Evolutionary conservation across 2,113 vertebrate genomes (phyloP).

Genomic region (Rhinopomastus cyanomelas): DNA sequence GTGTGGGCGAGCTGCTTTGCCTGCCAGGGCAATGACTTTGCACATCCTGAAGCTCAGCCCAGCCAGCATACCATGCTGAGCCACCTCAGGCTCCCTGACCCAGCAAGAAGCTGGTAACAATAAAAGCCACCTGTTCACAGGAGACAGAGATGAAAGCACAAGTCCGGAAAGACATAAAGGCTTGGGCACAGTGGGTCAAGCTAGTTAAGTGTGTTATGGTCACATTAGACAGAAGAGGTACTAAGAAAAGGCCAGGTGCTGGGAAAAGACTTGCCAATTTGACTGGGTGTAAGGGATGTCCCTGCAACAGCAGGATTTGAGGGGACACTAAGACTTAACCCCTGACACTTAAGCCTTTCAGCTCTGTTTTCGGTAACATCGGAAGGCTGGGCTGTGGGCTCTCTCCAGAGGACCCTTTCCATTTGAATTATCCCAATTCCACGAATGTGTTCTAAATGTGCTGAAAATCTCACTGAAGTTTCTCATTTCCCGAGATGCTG

Average conservation of each 20-base stretch:
- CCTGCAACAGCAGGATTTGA: background rate
- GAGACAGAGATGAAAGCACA: background rate
- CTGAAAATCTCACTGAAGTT: background rate
- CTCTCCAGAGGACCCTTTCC: background rate
- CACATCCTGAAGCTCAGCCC: background rate
- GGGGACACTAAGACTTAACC: background rate
- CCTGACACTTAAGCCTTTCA: background rate
- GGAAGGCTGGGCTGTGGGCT: accelerated
- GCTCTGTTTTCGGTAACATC: background rate
- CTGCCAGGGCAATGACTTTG: background rate
- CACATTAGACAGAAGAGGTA: background rate
- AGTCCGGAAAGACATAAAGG: background rate
- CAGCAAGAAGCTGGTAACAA: background rate
- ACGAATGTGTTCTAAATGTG: background rate
- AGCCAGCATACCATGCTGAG: background rate
- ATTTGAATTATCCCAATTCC: background rate
- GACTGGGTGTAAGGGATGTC: background rate
- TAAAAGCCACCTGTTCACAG: background rate
- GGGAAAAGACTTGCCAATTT: background rate
- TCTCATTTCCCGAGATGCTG: background rate
- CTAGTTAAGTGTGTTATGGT: background rate
- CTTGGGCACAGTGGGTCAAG: background rate
- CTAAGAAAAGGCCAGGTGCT: background rate
- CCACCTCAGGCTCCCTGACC: background rate
- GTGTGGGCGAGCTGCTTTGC: background rate